Percentiles rank a stretch among this genome's conserved stretches.
These are phyloP conservation scores for Forbesichthys agassizii DNA, from an alignment of 2,113 vertebrate genomes.

Conservation along the genomic window DNA sequence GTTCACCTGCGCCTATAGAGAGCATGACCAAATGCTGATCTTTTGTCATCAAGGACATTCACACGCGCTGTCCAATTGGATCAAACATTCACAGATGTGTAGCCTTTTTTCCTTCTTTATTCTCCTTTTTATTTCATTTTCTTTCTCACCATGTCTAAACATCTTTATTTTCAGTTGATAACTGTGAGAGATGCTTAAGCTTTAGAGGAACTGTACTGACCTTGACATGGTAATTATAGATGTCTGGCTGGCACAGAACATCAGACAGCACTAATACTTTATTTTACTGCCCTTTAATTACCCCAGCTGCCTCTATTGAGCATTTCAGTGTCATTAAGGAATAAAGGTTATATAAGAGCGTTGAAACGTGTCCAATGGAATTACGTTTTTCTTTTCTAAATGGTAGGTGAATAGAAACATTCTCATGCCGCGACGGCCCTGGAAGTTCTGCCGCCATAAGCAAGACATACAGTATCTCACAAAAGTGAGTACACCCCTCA, in stretches of 20 bases:
- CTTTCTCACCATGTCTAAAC: constrained; percentile 1
- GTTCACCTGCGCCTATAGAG: no score
- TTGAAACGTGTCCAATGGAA: neutral
- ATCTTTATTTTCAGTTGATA: constrained; percentile 35
- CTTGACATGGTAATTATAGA: constrained; percentile 64
- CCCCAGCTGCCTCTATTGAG: constrained; percentile 42
- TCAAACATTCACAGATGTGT: no score
- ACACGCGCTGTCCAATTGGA: no score
- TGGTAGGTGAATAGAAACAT: neutral
- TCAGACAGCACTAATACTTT: constrained; percentile 44
- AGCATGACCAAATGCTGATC: no score
- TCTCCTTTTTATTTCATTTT: neutral
- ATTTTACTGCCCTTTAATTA: constrained; percentile 59
- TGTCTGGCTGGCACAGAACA: constrained; percentile 46
- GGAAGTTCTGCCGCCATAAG: no score
- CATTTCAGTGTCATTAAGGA: constrained; percentile 52
- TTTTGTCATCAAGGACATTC: no score
- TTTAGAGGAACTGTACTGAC: constrained; percentile 27
- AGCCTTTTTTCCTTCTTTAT: neutral
- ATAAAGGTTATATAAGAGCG: constrained; percentile 37
- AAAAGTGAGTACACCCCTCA: no score
- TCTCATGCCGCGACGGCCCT: no score
- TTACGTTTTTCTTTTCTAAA: neutral
- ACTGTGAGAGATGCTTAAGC: constrained; percentile 33
- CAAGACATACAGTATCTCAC: no score